Base-by-base conservation (phyloP, 1,140 invertebrate genomes). In the Orius laevigatus region DNA sequence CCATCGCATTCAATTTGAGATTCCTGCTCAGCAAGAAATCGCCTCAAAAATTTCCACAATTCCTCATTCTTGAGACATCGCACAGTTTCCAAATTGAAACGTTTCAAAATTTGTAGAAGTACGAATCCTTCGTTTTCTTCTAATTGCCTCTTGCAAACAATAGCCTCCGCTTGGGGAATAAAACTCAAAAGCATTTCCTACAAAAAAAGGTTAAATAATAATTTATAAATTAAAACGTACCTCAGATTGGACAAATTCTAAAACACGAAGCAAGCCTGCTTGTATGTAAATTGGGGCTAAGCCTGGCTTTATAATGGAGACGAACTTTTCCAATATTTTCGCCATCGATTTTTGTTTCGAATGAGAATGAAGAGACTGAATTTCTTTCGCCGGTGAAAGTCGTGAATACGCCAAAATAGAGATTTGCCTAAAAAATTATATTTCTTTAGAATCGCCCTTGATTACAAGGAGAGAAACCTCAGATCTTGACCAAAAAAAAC, bases 221-320 rank as follows among this genome's bases (percentile, higher is more conserved):
- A 18, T 16, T 45, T 8, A 39, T 19, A 16, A 16, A 10, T 4
- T 16, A 41, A 46, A 14, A 52, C 50, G 19, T 51, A 66, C 62
- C 0, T 60, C 48, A 11, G 68, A 69, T 51, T 77, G 75, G 0
- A 78, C 67, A 19, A 72, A 61, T 3, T 63, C 58, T 0, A 78
- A 51, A 1, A 71, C 49, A 9, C 66, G 56, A 0, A 76, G 56
- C 1, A 75, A 52, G 16, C 66, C 63, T 0, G 66, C 59, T 35
- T 60, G 61, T 0, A 70, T 49, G 51, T 70, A 65, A 15, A 69
- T 56, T 0, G 73, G 67, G 36, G 57, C 60, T 1, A 59, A 35
- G 1, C 16, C 20, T 10, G 35, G 11, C 0, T 19, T 46, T 3
- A 54, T 40, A 1, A 54, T 43, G 31, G 15, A 11, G 1, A 54